phyloP scores from a whole-genome alignment of 1,140 invertebrate species.

The Portunus trituberculatus region DNA sequence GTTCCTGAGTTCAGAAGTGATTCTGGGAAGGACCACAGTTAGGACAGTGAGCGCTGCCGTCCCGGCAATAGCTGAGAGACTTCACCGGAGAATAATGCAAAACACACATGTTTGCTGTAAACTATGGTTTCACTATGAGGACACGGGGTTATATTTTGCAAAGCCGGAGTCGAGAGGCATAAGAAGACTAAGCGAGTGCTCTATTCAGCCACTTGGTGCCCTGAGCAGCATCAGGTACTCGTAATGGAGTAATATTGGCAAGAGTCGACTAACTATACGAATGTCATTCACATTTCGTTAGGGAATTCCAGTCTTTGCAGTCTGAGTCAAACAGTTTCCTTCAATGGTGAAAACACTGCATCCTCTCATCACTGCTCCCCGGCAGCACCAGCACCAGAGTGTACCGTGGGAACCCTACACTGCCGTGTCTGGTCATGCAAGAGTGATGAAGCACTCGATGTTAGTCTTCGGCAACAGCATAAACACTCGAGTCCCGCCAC shows the following conservation, averaged over 20 bases:
- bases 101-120: constrained; percentile 56
- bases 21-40: constrained; percentile 36
- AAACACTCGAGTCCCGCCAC: constrained; percentile 42
- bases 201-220: not conserved
- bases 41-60: not conserved
- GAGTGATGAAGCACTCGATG: constrained; percentile 57
- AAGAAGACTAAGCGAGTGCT: constrained; percentile 54
- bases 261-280: not conserved
- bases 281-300: not conserved
- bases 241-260: constrained; percentile 27
- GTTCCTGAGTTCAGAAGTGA: constrained; percentile 41
- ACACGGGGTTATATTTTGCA: constrained; percentile 47
- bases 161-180: constrained; percentile 45
- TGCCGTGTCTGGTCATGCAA: constrained; percentile 56
- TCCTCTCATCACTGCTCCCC: not conserved
- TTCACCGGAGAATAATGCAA: constrained; percentile 53
- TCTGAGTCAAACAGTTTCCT: not conserved
- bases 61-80: constrained; percentile 30
- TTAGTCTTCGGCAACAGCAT: constrained; percentile 33
- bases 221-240: constrained; percentile 34
- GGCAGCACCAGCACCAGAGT: not conserved
- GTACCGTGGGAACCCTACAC: constrained; percentile 50
- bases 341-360: not conserved
- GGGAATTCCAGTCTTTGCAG: not conserved
- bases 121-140: constrained; percentile 53